Evolutionary conservation across 2,888 invertebrate species (phyloP).

Genomic region (Xiphydria camelus): DNA sequence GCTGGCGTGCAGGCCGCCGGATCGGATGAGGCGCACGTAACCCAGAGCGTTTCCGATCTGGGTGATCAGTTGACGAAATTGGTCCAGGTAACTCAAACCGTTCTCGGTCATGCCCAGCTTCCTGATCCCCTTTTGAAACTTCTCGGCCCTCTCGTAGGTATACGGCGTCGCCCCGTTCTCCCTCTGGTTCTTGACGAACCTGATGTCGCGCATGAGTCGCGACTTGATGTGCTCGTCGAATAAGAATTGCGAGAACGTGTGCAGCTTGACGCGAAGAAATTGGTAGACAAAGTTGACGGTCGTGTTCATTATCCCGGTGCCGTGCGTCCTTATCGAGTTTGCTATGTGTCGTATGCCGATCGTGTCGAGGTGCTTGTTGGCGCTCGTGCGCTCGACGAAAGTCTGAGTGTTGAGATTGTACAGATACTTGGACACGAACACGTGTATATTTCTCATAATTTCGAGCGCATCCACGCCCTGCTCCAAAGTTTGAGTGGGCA

Average conservation of each 20-base stretch:
- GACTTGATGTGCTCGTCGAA: conserved; percentile 98
- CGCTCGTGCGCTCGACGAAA: conserved; percentile 89
- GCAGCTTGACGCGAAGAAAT: conserved; percentile 90
- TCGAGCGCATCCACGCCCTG: conserved; percentile 96
- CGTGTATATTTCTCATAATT: conserved; percentile 94
- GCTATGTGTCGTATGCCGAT: conserved; percentile 94
- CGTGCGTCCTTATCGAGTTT: conserved; percentile 95
- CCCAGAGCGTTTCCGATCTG: conserved; percentile 97
- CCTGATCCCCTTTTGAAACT: conserved; percentile 88
- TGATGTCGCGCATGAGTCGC: conserved; percentile 84
- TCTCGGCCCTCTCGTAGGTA: conserved; percentile 89
- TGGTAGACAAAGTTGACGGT: conserved; percentile 93
- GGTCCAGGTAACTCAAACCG: conserved; percentile 87
- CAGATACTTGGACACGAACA: conserved; percentile 89
- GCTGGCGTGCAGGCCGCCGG: conserved; percentile 91
- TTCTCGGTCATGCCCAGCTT: conserved; percentile 82
- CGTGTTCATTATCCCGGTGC: conserved; percentile 94
- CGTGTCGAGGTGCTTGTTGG: conserved; percentile 92
- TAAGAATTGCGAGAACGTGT: conserved; percentile 94
- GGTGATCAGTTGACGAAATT: conserved; percentile 88
- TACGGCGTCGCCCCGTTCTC: conserved; percentile 76
- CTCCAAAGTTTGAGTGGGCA: conserved; percentile 95
- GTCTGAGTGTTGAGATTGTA: conserved; percentile 97
- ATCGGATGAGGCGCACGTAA: conserved; percentile 90
- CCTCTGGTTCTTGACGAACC: conserved; percentile 67